Evolutionary conservation across 2,797 vertebrate species (phyloP).

Genomic region (Pseudochirops cupreus): DNA sequence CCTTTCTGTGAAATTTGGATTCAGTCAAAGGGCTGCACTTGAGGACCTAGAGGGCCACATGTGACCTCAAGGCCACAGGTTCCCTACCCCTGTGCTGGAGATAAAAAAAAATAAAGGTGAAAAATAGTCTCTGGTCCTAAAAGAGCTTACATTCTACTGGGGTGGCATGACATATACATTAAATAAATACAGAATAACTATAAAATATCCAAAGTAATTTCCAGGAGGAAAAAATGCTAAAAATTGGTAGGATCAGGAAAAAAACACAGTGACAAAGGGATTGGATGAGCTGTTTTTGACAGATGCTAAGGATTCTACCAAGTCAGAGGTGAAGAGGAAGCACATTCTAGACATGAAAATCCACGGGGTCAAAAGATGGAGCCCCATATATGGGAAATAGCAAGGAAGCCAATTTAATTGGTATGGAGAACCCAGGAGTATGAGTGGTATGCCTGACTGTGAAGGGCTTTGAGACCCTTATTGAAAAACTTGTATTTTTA

Average conservation of each 20-base stretch:
- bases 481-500: neutral
- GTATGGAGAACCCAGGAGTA: neutral
- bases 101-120: neutral
- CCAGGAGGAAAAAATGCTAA: neutral
- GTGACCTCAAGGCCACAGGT: too few species aligned
- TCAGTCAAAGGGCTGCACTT: too few species aligned
- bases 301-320: neutral
- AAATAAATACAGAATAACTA: neutral
- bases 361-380: neutral
- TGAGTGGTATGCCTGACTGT: neutral
- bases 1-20: too few species aligned
- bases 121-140: neutral
- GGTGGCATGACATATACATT: neutral
- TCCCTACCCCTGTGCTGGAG: neutral
- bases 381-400: neutral
- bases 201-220: too few species aligned
- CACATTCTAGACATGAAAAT: neutral
- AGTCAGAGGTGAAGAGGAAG: neutral
- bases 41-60: too few species aligned
- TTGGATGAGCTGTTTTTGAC: neutral
- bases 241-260: neutral
- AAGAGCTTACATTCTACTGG: neutral
- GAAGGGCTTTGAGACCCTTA: neutral
- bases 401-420: neutral
- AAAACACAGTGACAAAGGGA: neutral